A percentile compares a stretch with the other conserved stretches of the same genome.
Conservation (phyloP, 2,797 vertebrate species). For the Poecilia wingei region DNA sequence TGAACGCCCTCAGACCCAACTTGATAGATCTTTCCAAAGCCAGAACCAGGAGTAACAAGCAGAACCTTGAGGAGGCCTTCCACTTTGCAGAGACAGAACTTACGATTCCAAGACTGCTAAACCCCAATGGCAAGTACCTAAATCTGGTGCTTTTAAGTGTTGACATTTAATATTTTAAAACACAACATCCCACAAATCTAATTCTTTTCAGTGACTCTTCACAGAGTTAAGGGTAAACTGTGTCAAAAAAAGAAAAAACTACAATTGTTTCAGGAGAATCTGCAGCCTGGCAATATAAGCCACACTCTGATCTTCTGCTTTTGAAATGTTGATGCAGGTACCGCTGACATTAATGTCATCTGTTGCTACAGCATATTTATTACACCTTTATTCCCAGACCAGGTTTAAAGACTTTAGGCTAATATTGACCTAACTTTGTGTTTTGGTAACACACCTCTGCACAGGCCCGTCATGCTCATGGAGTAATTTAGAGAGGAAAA, state of each 20-base stretch:
- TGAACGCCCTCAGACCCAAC: constrained; percentile 86
- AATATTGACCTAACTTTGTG: not conserved
- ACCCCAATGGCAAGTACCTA: constrained; percentile 85
- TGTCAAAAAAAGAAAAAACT: not conserved
- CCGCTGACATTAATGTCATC: not conserved
- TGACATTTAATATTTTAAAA: not conserved
- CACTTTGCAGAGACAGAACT: constrained; percentile 87
- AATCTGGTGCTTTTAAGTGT: not conserved
- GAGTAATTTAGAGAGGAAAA: not conserved
- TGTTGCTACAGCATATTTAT: not conserved
- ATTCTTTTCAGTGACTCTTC: not conserved
- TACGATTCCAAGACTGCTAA: constrained; percentile 89
- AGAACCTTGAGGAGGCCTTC: constrained; percentile 94
- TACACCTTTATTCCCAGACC: not conserved
- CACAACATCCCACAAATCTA: not conserved
- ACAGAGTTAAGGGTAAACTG: not conserved
- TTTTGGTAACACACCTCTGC: not conserved
- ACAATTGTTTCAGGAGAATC: not conserved
- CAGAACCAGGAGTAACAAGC: constrained; percentile 85
- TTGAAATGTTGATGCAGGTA: not conserved
- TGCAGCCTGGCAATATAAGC: not conserved
- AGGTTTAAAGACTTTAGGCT: not conserved
- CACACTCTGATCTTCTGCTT: not conserved
- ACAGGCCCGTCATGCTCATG: not conserved
- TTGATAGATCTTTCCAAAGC: constrained; percentile 87